These are phyloP conservation scores for Drosophila rubida DNA, from an alignment of 2,888 invertebrate species.

Conservation along the genomic window DNA sequence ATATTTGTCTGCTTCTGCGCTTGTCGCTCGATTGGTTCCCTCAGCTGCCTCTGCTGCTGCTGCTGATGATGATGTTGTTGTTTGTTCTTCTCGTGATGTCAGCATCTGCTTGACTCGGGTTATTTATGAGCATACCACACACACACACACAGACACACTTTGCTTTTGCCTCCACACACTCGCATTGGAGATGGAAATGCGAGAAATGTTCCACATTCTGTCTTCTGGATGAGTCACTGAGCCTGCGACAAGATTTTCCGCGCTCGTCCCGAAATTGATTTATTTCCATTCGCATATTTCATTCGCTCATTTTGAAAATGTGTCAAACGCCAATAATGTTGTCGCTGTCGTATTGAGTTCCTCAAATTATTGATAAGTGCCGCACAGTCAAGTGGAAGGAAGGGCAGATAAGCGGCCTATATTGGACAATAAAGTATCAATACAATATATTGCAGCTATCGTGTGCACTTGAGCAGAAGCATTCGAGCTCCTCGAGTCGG, in stretches of 20 bases:
- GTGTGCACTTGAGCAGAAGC: too few species aligned
- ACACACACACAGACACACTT: constrained; percentile 19
- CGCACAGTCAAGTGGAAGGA: too few species aligned
- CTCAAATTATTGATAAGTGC: too few species aligned
- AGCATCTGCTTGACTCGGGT: constrained; percentile 43
- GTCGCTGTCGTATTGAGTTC: too few species aligned
- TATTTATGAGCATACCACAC: constrained; percentile 43
- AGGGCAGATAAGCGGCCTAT: too few species aligned
- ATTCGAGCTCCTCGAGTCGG: too few species aligned
- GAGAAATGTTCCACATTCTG: constrained; percentile 5
- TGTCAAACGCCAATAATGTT: neutral
- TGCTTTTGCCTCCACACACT: too few species aligned
- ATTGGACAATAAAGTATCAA: too few species aligned
- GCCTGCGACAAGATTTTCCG: constrained; percentile 11
- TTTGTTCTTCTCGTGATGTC: constrained; percentile 47
- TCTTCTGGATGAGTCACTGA: constrained; percentile 40
- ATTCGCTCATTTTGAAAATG: neutral
- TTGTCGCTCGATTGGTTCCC: constrained; percentile 48
- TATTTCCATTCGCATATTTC: neutral
- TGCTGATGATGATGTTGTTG: constrained; percentile 32
- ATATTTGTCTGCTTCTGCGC: constrained; percentile 30
- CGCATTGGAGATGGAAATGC: neutral
- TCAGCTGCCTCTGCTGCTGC: constrained; percentile 37
- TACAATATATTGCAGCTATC: too few species aligned
- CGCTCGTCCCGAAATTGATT: neutral